phyloP scores from a whole-genome alignment of 2,113 vertebrate genomes.

The Elanoides forficatus region DNA sequence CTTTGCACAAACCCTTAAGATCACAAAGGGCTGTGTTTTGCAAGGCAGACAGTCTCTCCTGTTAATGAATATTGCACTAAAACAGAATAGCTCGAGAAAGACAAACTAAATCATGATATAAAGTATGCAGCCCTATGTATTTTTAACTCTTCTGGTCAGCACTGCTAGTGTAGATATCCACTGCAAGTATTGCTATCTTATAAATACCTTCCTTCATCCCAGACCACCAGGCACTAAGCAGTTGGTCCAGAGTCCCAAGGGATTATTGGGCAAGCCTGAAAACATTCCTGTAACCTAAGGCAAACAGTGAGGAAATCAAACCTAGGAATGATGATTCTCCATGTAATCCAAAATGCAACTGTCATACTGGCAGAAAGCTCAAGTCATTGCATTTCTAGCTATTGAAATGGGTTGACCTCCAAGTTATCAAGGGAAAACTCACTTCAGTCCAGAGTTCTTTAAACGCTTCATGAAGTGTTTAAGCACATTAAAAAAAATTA shows the following conservation, averaged over 20 bases:
- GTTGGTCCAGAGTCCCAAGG: neutral
- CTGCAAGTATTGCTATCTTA: neutral
- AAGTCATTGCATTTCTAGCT: neutral
- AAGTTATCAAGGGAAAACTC: neutral
- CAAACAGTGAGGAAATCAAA: neutral
- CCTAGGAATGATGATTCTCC: neutral
- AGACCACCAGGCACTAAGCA: neutral
- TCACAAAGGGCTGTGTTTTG: neutral
- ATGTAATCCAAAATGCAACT: neutral
- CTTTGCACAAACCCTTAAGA: neutral
- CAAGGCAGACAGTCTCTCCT: neutral
- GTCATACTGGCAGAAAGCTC: neutral
- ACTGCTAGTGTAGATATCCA: neutral
- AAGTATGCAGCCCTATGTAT: neutral
- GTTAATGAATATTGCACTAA: neutral
- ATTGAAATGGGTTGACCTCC: neutral
- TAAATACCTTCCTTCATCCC: neutral
- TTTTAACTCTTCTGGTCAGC: neutral
- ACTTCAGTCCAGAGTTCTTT: neutral
- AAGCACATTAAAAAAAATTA: neutral
- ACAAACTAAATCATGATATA: neutral
- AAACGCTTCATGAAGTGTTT: neutral
- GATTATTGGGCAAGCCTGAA: neutral
- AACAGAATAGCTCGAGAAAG: neutral
- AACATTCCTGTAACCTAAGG: neutral